Percentiles rank a stretch among this genome's conserved stretches.
These are phyloP conservation scores for Opisthocomus hoazin DNA, from an alignment of 2,113 vertebrate genomes.

Conservation along the genomic window DNA sequence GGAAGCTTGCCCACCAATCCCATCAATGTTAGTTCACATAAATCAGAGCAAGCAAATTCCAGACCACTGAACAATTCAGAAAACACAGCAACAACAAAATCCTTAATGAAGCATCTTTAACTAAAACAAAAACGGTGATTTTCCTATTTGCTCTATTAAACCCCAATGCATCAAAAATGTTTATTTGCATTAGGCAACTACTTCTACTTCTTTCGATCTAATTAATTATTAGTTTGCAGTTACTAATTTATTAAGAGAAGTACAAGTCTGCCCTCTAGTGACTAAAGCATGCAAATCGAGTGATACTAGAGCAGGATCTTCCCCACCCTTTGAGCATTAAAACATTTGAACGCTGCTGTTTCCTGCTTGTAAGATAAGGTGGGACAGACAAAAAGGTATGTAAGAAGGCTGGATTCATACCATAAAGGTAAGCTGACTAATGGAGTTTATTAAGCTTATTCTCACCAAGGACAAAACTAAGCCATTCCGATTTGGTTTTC, in stretches of 20 bases:
- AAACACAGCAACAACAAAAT: not conserved
- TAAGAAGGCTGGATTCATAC: not conserved
- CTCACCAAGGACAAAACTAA: not conserved
- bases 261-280: conserved; percentile 69
- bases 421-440: not conserved
- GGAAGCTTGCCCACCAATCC: not conserved
- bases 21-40: not conserved
- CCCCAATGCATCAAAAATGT: not conserved
- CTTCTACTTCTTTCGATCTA: not conserved
- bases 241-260: not conserved
- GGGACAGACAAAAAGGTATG: not conserved
- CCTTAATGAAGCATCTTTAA: not conserved
- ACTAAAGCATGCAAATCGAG: not conserved
- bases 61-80: not conserved
- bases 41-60: not conserved
- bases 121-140: not conserved
- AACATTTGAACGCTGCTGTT: not conserved
- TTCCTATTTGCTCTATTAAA: not conserved
- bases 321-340: not conserved
- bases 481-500: not conserved
- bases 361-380: not conserved
- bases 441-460: not conserved
- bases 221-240: not conserved
- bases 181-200: not conserved
- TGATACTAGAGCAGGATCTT: not conserved